phyloP scores from a whole-genome alignment of 1,140 invertebrate species.

The Fragariocoptes setiger region DNA sequence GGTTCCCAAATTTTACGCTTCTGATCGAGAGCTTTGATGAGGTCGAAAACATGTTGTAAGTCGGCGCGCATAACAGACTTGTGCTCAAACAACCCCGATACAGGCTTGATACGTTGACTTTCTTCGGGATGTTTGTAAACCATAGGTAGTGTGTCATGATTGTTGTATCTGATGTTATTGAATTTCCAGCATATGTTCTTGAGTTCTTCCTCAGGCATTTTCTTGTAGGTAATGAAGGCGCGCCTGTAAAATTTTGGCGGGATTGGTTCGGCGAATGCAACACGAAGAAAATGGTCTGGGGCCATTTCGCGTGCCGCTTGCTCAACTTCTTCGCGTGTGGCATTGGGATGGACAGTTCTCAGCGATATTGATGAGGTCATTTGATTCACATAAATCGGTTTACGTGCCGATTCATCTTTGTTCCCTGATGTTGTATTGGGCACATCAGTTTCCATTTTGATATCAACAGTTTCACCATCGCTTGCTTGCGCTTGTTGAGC shows the following conservation, averaged over 20 bases:
- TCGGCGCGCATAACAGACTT: slow-evolving; percentile 63
- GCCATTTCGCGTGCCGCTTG: too few relatives aligned
- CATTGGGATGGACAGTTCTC: not conserved
- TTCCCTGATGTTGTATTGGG: slow-evolving; percentile 1
- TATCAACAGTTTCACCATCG: slow-evolving; percentile 6
- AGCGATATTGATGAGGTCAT: slow-evolving; percentile 3
- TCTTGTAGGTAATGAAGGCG: slow-evolving; percentile 90
- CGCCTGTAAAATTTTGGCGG: slow-evolving; percentile 78
- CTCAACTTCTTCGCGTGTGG: not conserved
- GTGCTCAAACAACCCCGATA: slow-evolving; percentile 67
- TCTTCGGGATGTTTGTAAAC: too few relatives aligned
- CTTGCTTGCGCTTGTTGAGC: slow-evolving; percentile 10
- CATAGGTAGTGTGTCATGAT: not conserved
- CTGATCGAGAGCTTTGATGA: slow-evolving; percentile 72
- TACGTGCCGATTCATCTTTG: slow-evolving; percentile 11
- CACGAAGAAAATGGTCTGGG: too few relatives aligned
- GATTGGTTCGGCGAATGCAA: slow-evolving; percentile 81
- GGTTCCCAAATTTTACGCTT: slow-evolving; percentile 45
- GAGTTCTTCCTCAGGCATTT: slow-evolving; percentile 27
- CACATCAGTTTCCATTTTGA: slow-evolving; percentile 2
- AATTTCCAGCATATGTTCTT: slow-evolving; percentile 98
- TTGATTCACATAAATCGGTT: slow-evolving; percentile 8
- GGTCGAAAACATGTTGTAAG: slow-evolving; percentile 65
- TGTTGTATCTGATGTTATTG: slow-evolving; percentile 45
- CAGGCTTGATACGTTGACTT: slow-evolving; percentile 66